A percentile compares a stretch with the other conserved stretches of the same genome.
Evolutionary conservation across 2,888 invertebrate species (phyloP).

Genomic region (Hypselothyrea guttata): DNA sequence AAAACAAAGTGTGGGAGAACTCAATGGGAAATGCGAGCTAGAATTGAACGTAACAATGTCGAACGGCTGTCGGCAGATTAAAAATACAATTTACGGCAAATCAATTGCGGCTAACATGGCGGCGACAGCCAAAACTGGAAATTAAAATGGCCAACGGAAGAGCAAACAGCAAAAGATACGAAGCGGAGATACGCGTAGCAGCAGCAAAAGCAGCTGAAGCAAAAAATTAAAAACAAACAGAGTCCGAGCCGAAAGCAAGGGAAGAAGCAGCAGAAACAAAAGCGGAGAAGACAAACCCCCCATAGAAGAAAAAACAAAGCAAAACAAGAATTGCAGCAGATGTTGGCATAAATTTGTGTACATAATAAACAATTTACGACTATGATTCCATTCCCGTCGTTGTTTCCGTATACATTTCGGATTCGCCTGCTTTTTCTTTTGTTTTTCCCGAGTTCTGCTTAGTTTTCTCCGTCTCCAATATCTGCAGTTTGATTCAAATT

Average conservation of each 20-base stretch:
- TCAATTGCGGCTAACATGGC: slow-evolving; percentile 73
- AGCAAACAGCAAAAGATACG: slow-evolving; percentile 1
- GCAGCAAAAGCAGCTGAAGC: slow-evolving; percentile 43
- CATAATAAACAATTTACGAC: slow-evolving; percentile 68
- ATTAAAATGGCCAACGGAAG: slow-evolving; percentile 52
- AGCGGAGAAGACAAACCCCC: not conserved
- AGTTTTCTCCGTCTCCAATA: too few relatives aligned
- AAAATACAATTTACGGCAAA: slow-evolving; percentile 77
- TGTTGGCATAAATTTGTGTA: slow-evolving; percentile 71
- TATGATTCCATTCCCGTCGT: slow-evolving; percentile 6
- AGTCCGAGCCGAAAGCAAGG: slow-evolving; percentile 29
- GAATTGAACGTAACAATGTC: slow-evolving; percentile 32
- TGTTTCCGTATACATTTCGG: not conserved
- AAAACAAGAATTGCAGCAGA: slow-evolving; percentile 55
- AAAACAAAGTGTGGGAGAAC: slow-evolving; percentile 9
- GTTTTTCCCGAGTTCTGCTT: not conserved
- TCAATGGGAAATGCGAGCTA: slow-evolving; percentile 6
- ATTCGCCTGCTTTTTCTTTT: slow-evolving; percentile 1
- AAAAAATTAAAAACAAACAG: slow-evolving; percentile 72
- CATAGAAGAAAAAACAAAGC: slow-evolving; percentile 27
- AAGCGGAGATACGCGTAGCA: not conserved
- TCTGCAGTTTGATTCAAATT: too few relatives aligned
- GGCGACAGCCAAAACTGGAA: slow-evolving; percentile 55
- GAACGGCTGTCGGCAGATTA: slow-evolving; percentile 67
- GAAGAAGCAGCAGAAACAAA: slow-evolving; percentile 1